Evolutionary conservation across 2,888 invertebrate genomes (phyloP).

Genomic region (Drosophila affinis): DNA sequence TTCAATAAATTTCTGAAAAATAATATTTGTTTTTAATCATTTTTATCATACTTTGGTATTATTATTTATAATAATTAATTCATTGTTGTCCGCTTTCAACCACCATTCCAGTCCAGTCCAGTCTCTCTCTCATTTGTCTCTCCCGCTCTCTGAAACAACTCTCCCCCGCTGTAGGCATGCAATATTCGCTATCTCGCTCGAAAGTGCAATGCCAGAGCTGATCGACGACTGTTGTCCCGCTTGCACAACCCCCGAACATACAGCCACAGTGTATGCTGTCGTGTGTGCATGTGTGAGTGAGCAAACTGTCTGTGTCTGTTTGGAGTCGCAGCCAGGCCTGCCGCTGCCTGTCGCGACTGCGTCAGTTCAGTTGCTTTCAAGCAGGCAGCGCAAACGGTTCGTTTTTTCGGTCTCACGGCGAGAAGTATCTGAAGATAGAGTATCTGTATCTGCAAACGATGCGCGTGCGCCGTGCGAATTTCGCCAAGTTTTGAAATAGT

Average conservation of each 20-base stretch:
- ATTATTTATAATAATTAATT: not conserved
- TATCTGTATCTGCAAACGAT: slow-evolving; percentile 8
- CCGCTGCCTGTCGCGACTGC: slow-evolving; percentile 45
- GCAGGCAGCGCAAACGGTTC: slow-evolving; percentile 72
- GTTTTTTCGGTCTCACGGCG: slow-evolving; percentile 21
- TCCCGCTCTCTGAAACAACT: not conserved
- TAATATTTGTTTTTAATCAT: not conserved
- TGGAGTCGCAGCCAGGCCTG: slow-evolving; percentile 31
- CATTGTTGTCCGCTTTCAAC: not conserved
- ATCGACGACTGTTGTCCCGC: slow-evolving; percentile 30
- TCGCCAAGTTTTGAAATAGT: slow-evolving; percentile 60
- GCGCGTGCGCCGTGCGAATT: slow-evolving; percentile 67
- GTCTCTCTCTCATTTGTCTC: not conserved
- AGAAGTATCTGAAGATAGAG: slow-evolving; percentile 6
- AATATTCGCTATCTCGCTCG: slow-evolving; percentile 39
- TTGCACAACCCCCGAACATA: slow-evolving; percentile 35
- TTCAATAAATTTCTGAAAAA: too few relatives aligned
- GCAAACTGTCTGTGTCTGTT: slow-evolving; percentile 6
- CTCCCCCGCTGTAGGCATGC: not conserved
- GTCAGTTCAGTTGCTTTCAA: slow-evolving; percentile 77
- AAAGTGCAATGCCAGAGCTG: slow-evolving; percentile 53
- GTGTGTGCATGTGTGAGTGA: slow-evolving; percentile 2
- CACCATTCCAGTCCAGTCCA: not conserved
- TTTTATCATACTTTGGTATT: too few relatives aligned
- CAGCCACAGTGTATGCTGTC: not conserved